These are phyloP conservation scores for Distichodus sexfasciatus DNA, from an alignment of 2,797 vertebrate species.

Conservation along the genomic window DNA sequence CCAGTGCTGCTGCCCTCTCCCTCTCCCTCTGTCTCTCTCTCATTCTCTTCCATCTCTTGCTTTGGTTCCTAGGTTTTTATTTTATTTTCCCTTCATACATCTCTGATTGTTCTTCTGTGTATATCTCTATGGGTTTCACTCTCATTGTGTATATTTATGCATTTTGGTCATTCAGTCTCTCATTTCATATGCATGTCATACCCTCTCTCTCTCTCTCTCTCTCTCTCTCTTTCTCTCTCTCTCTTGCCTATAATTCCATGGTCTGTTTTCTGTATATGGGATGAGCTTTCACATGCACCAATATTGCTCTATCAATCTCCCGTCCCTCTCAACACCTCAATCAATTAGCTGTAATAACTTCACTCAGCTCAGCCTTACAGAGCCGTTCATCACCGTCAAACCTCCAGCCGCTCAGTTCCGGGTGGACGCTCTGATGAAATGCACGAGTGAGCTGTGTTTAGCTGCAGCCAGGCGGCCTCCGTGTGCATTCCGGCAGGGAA, in stretches of 20 bases:
- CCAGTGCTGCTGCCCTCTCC: background rate
- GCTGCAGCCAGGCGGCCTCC: background rate
- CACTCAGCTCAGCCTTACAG: constrained; percentile 9
- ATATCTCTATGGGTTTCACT: background rate
- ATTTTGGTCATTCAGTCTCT: background rate
- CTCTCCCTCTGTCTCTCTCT: background rate
- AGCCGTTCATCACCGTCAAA: constrained; percentile 18
- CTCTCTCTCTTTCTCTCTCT: background rate
- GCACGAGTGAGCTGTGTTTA: background rate
- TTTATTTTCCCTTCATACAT: background rate
- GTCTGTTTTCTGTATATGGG: background rate
- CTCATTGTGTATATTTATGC: background rate
- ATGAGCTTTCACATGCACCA: constrained; percentile 1
- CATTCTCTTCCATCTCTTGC: background rate
- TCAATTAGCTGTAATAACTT: constrained; percentile 19
- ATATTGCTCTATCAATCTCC: constrained; percentile 5
- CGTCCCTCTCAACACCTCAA: constrained; percentile 15
- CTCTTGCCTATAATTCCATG: background rate
- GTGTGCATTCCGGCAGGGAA: background rate
- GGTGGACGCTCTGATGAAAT: background rate
- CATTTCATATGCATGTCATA: too few relatives aligned
- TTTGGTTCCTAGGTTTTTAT: background rate
- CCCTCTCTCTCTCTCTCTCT: background rate
- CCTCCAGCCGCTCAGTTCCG: background rate
- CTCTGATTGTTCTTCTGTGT: background rate